Evolutionary conservation across 2,888 invertebrate genomes (phyloP).

Genomic region (Limenitis camilla): DNA sequence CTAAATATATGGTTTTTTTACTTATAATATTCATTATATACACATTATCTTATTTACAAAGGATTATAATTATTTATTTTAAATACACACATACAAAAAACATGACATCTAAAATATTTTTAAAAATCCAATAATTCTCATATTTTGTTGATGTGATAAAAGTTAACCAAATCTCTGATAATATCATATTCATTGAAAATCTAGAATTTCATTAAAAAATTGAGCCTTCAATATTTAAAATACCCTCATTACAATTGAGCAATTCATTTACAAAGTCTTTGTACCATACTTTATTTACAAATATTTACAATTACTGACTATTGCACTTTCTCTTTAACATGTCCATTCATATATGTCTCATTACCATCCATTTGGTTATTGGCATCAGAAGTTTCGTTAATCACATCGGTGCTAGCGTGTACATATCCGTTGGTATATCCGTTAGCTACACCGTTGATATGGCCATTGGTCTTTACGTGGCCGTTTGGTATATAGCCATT

Average conservation of each 20-base stretch:
- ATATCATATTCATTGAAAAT: too few relatives aligned
- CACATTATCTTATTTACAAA: not conserved
- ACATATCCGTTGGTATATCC: not conserved
- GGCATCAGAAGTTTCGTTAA: not conserved
- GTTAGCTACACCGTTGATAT: slow-evolving; percentile 27
- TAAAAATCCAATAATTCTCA: too few relatives aligned
- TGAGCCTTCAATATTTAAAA: too few relatives aligned
- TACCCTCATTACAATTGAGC: slow-evolving; percentile 11
- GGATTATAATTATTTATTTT: not conserved
- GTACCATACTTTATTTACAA: slow-evolving; percentile 16
- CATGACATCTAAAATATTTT: too few relatives aligned
- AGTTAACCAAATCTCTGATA: too few relatives aligned
- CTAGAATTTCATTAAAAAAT: too few relatives aligned
- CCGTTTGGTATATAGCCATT: slow-evolving; percentile 30
- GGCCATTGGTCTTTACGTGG: slow-evolving; percentile 27
- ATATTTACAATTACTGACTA: slow-evolving; percentile 30
- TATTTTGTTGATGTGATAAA: too few relatives aligned
- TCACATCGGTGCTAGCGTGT: not conserved
- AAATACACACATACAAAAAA: too few relatives aligned
- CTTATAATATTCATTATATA: not conserved
- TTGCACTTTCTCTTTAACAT: slow-evolving; percentile 57
- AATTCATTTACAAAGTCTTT: slow-evolving; percentile 8
- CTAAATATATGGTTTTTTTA: not conserved
- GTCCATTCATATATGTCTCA: slow-evolving; percentile 34
- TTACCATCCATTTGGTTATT: slow-evolving; percentile 16